Conservation (phyloP, 2,888 invertebrate genomes). For the Neuroscelio doddi region DNA sequence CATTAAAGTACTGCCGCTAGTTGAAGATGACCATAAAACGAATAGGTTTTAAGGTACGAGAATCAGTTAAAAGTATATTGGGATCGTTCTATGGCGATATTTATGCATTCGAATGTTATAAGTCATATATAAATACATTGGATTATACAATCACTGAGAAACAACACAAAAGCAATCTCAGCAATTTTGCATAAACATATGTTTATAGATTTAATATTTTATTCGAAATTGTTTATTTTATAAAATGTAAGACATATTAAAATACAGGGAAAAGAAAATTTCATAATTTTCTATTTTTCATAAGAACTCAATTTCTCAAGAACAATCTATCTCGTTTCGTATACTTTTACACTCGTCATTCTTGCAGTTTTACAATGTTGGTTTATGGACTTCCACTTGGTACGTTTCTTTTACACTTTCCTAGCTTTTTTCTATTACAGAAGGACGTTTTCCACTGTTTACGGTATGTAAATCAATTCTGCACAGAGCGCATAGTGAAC, state of each 20-base stretch:
- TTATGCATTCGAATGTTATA: constrained; percentile 32
- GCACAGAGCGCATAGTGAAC: constrained; percentile 26
- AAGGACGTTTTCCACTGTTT: constrained; percentile 34
- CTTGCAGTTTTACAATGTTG: constrained; percentile 60
- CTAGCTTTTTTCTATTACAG: constrained; percentile 32
- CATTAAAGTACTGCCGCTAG: constrained; percentile 52
- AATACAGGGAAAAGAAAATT: too few species aligned
- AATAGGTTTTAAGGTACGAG: constrained; percentile 58
- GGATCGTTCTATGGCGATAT: constrained; percentile 12
- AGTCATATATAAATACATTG: too few species aligned
- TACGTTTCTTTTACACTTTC: constrained; percentile 1
- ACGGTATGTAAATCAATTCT: constrained; percentile 44
- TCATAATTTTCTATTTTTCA: too few species aligned
- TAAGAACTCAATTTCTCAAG: too few species aligned
- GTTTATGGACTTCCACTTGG: constrained; percentile 42
- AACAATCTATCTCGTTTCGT: constrained; percentile 17
- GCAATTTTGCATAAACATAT: too few species aligned
- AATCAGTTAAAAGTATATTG: constrained; percentile 38
- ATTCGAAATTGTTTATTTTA: too few species aligned
- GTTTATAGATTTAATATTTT: too few species aligned
- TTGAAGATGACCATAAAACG: constrained; percentile 61
- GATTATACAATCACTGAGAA: too few species aligned
- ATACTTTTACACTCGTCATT: constrained; percentile 59
- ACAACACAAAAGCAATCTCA: too few species aligned
- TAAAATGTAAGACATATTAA: too few species aligned